Evolutionary conservation across 2,888 invertebrate genomes (phyloP).

Genomic region (Capitulum mitella): DNA sequence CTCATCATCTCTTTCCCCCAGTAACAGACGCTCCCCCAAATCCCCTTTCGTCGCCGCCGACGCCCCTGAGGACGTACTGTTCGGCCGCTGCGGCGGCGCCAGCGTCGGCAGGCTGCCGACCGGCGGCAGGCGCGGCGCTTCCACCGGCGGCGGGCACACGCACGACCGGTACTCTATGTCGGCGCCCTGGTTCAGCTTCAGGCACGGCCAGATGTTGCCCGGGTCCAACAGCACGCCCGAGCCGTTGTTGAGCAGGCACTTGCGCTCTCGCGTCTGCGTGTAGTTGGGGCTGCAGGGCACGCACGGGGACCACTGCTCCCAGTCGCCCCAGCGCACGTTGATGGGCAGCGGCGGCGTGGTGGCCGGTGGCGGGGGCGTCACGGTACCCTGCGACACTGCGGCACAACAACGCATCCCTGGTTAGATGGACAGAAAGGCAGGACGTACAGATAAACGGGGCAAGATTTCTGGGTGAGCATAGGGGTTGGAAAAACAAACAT

Average conservation of each 20-base stretch:
- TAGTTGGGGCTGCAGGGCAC: background rate
- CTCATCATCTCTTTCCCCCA: too few relatives aligned
- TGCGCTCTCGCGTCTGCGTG: background rate
- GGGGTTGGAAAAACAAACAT: too few relatives aligned
- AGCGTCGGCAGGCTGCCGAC: background rate
- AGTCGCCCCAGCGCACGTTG: constrained; percentile 4
- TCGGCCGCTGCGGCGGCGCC: background rate
- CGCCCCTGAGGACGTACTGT: too few relatives aligned
- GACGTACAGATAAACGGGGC: too few relatives aligned
- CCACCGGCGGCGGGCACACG: background rate
- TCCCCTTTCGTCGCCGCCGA: too few relatives aligned
- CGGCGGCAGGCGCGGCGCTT: background rate
- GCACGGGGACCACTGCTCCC: constrained; percentile 1
- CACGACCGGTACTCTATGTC: background rate
- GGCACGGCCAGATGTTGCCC: constrained; percentile 3
- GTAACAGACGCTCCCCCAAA: too few relatives aligned
- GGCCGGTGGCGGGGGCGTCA: background rate
- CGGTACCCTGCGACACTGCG: background rate
- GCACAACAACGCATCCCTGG: too few relatives aligned
- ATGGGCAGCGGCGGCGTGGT: background rate
- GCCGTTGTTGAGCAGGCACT: constrained; percentile 15
- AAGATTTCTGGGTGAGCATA: too few relatives aligned
- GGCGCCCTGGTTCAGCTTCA: background rate
- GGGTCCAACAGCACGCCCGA: constrained; percentile 17
- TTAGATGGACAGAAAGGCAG: too few relatives aligned